Evolutionary conservation across 2,113 vertebrate species (phyloP).

Genomic region (Fulmarus glacialis): DNA sequence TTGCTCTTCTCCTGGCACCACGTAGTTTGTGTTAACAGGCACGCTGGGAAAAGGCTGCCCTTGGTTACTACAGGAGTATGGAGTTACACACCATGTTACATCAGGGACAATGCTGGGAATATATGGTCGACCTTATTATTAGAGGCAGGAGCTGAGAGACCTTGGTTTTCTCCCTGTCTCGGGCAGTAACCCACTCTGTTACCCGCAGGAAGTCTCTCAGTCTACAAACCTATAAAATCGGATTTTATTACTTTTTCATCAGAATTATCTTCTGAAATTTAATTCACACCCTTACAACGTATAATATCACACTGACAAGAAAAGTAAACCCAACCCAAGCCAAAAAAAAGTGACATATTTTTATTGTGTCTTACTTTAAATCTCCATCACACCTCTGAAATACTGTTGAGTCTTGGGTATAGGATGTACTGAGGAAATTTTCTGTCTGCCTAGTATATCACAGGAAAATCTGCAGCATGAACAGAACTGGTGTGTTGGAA

Average conservation of each 20-base stretch:
- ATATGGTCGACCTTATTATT: not conserved
- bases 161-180: not conserved
- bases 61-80: not conserved
- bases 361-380: not conserved
- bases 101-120: not conserved
- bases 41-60: not conserved
- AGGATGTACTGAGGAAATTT: not conserved
- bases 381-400: not conserved
- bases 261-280: not conserved
- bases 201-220: not conserved
- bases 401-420: not conserved
- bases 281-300: not conserved
- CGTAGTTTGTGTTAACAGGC: not conserved
- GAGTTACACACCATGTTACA: accelerated
- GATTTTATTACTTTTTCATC: not conserved
- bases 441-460: not conserved
- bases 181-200: not conserved
- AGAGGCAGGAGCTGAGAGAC: not conserved
- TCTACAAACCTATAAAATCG: not conserved
- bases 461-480: not conserved
- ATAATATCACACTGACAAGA: not conserved
- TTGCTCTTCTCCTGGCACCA: not conserved
- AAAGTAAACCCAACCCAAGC: not conserved
- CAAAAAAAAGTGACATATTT: not conserved
- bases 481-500: not conserved